A percentile compares a stretch with the other conserved stretches of the same genome.
Conservation (phyloP, 2,888 invertebrate species). For the Eucera pruinosa region DNA sequence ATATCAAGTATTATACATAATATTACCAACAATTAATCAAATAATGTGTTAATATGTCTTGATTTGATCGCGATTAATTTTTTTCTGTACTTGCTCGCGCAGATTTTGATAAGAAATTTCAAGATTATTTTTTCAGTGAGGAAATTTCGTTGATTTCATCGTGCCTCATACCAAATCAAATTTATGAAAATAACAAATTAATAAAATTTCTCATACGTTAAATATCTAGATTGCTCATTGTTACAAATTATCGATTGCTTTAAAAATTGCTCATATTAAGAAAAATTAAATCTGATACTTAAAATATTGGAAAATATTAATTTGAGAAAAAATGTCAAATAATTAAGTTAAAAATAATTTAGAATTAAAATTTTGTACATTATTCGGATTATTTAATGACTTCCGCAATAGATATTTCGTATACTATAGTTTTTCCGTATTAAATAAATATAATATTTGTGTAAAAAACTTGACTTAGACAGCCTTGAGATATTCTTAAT, state of each 20-base stretch:
- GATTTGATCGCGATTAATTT: slow-evolving; percentile 34
- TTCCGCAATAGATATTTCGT: not conserved
- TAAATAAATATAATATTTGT: not conserved
- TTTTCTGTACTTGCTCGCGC: not conserved
- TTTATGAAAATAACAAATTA: not conserved
- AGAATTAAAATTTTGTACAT: too few species aligned
- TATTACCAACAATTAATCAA: slow-evolving; percentile 53
- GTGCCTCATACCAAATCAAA: not conserved
- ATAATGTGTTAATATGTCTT: not conserved
- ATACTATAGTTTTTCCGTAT: not conserved
- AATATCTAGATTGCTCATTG: too few species aligned
- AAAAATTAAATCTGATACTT: too few species aligned
- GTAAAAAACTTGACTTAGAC: not conserved
- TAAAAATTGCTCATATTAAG: too few species aligned
- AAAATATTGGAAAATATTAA: too few species aligned
- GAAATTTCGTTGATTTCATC: not conserved
- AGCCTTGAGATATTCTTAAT: not conserved
- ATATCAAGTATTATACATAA: slow-evolving; percentile 31
- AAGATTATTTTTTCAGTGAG: not conserved
- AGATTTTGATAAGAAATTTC: not conserved
- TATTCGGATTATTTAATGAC: not conserved
- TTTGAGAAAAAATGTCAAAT: too few species aligned
- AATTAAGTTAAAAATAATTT: too few species aligned
- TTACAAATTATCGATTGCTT: too few species aligned
- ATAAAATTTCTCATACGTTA: not conserved